These are phyloP conservation scores for Rhinichthys klamathensis DNA, from an alignment of 2,113 vertebrate genomes.

Conservation along the genomic window DNA sequence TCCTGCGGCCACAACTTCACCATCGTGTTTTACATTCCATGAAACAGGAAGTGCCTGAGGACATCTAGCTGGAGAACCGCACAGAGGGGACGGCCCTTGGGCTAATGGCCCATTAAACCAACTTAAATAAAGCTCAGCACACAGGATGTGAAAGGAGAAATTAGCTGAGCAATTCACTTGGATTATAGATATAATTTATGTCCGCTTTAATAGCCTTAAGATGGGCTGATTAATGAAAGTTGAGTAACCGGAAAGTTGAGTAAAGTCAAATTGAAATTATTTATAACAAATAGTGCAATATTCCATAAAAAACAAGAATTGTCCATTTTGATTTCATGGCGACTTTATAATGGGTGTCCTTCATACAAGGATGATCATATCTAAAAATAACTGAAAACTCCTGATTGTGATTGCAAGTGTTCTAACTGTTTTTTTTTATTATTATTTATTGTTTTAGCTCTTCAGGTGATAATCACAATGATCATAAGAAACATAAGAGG, in stretches of 20 bases:
- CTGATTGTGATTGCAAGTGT: no score
- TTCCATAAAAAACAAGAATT: no score
- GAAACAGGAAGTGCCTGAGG: conserved; percentile 32
- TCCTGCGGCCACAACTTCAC: neutral
- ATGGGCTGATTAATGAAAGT: conserved; percentile 2
- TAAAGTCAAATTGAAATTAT: no score
- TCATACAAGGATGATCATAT: no score
- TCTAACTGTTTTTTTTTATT: no score
- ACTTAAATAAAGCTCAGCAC: conserved; percentile 4
- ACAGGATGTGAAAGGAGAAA: neutral
- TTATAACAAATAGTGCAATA: no score
- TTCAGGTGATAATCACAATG: no score
- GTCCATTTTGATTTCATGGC: no score
- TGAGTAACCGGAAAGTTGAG: neutral
- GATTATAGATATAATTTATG: conserved; percentile 6
- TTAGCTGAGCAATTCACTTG: neutral
- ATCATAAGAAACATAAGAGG: no score
- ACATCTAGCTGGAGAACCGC: conserved; percentile 25
- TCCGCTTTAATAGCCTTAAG: conserved; percentile 1
- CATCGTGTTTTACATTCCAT: conserved; percentile 57
- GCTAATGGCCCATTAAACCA: neutral
- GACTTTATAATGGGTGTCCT: no score
- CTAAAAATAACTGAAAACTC: no score
- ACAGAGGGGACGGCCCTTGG: neutral
- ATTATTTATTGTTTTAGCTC: no score